phyloP scores from a whole-genome alignment of 2,888 invertebrate species.

The Selenia dentaria region DNA sequence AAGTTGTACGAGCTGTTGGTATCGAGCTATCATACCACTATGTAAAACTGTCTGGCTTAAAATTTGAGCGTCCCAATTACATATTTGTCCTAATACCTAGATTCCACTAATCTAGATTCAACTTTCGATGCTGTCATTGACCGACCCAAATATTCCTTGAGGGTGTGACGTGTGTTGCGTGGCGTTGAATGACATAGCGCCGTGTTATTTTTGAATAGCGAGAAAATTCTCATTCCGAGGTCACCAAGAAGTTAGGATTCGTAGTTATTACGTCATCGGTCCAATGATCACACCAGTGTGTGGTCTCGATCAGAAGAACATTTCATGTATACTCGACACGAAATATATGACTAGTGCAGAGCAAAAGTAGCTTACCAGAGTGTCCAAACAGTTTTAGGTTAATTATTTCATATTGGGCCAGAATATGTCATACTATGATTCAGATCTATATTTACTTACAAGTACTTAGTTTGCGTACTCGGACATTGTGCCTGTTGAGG shows the following conservation, averaged over 20 bases:
- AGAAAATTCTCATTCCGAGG: slow-evolving; percentile 63
- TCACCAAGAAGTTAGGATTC: slow-evolving; percentile 53
- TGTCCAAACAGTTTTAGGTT: not conserved
- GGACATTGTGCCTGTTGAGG: slow-evolving; percentile 10
- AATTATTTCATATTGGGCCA: slow-evolving; percentile 27
- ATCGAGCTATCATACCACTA: not conserved
- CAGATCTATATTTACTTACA: slow-evolving; percentile 31
- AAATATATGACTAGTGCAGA: no score
- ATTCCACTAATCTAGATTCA: slow-evolving; percentile 43
- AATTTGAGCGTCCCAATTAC: slow-evolving; percentile 30
- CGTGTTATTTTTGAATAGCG: slow-evolving; percentile 66
- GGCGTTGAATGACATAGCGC: slow-evolving; percentile 59
- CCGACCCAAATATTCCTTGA: slow-evolving; percentile 69
- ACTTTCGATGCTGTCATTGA: slow-evolving; percentile 64
- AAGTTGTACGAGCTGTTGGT: not conserved
- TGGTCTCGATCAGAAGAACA: no score
- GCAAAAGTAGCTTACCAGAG: not conserved
- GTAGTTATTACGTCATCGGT: slow-evolving; percentile 54
- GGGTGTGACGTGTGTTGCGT: slow-evolving; percentile 60
- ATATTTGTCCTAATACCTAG: slow-evolving; percentile 5
- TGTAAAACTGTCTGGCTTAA: not conserved
- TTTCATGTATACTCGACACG: no score
- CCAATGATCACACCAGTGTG: not conserved
- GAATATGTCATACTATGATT: slow-evolving; percentile 36
- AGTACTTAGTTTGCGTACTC: slow-evolving; percentile 11